Conservation (phyloP, 1,140 invertebrate species). For the Rhyzopertha dominica region DNA sequence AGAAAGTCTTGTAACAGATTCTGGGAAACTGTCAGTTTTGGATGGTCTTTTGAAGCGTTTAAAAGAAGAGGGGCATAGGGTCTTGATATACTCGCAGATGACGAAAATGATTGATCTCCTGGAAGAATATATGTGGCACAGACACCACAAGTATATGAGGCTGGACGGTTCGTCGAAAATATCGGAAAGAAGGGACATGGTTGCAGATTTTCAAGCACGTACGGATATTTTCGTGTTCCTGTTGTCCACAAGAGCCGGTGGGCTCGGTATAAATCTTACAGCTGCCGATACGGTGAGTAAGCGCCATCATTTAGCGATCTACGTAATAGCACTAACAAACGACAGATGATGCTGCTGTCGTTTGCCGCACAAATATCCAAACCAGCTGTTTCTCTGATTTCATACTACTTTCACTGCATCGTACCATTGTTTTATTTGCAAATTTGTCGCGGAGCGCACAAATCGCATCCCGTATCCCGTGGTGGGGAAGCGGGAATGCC, state of each 20-base stretch:
- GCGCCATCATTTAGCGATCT: too few relatives aligned
- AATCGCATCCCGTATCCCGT: too few relatives aligned
- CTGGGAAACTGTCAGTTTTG: slow-evolving; percentile 88
- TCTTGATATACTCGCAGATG: slow-evolving; percentile 97
- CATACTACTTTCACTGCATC: too few relatives aligned
- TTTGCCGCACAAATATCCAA: too few relatives aligned
- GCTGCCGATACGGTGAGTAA: slow-evolving; percentile 93
- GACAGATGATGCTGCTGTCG: too few relatives aligned
- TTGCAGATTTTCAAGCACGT: slow-evolving; percentile 85
- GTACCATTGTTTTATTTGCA: too few relatives aligned
- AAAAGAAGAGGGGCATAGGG: slow-evolving; percentile 83
- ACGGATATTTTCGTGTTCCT: slow-evolving; percentile 95
- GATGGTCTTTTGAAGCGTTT: slow-evolving; percentile 77
- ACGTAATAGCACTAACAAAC: too few relatives aligned
- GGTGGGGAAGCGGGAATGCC: too few relatives aligned
- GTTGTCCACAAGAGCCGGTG: slow-evolving; percentile 92
- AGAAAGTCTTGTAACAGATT: slow-evolving; percentile 83
- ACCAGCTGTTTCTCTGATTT: too few relatives aligned
- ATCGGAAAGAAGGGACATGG: slow-evolving; percentile 86
- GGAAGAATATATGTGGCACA: slow-evolving; percentile 92
- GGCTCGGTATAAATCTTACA: slow-evolving; percentile 96
- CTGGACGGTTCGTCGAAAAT: slow-evolving; percentile 91
- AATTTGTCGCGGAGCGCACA: too few relatives aligned
- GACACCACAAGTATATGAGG: slow-evolving; percentile 88
- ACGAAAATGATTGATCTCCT: slow-evolving; percentile 94